These are phyloP conservation scores for Thomomys bottae DNA, from an alignment of 2,113 vertebrate species.

Conservation along the genomic window DNA sequence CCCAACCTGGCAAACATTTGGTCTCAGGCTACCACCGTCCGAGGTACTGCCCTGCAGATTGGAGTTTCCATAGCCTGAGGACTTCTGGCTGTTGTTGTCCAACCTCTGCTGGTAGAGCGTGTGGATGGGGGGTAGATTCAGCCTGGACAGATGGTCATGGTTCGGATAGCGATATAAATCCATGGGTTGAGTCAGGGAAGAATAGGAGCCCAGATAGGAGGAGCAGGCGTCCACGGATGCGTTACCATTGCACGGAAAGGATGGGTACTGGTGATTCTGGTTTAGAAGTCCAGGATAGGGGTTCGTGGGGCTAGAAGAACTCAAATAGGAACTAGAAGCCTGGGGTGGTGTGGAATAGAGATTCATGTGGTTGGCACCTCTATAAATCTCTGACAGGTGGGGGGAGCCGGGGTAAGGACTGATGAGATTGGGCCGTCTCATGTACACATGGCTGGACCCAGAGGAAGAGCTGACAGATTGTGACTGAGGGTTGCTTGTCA, in stretches of 20 bases:
- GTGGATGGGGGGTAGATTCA: slow-evolving; percentile 87
- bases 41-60: slow-evolving; percentile 91
- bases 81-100: slow-evolving; percentile 88
- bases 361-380: slow-evolving; percentile 85
- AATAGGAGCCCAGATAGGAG: slow-evolving; percentile 86
- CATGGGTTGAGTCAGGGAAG: slow-evolving; percentile 90
- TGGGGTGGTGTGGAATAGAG: slow-evolving; percentile 89
- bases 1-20: slow-evolving; percentile 86
- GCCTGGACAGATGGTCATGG: slow-evolving; percentile 84
- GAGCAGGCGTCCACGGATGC: slow-evolving; percentile 89
- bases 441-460: slow-evolving; percentile 85
- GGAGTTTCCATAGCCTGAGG: slow-evolving; percentile 90
- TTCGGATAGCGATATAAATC: slow-evolving; percentile 91
- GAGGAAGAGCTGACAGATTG: slow-evolving; percentile 86
- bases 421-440: slow-evolving; percentile 87
- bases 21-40: slow-evolving; percentile 86
- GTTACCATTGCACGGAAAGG: slow-evolving; percentile 94
- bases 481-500: slow-evolving; percentile 85
- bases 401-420: slow-evolving; percentile 89
- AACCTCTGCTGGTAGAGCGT: slow-evolving; percentile 93
- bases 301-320: slow-evolving; percentile 89
- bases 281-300: slow-evolving; percentile 87
- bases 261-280: slow-evolving; percentile 88
- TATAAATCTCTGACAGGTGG: slow-evolving; percentile 88
- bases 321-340: slow-evolving; percentile 89